These are phyloP conservation scores for Hedychridium roseum DNA, from an alignment of 2,888 invertebrate species.

Conservation along the genomic window DNA sequence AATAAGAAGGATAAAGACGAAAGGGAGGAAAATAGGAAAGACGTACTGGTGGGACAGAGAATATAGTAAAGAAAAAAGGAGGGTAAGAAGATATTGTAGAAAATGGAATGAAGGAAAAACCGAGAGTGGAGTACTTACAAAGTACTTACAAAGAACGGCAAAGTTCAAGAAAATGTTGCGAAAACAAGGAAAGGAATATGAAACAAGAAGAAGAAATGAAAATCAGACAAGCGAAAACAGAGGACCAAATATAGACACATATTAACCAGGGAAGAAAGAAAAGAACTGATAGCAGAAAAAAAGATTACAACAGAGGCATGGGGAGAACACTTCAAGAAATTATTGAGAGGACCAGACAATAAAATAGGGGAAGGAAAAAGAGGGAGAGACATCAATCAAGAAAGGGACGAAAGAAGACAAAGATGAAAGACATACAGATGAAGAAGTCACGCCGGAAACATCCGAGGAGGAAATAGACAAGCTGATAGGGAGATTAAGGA, in stretches of 20 bases:
- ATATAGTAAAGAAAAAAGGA: neutral
- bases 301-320: conserved; percentile 10
- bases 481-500: conserved; percentile 7
- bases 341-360: conserved; percentile 2
- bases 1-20: neutral
- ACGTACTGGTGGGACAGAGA: neutral
- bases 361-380: too few species aligned
- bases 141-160: neutral
- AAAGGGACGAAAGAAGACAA: neutral
- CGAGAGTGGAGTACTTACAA: neutral
- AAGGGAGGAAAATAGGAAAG: neutral
- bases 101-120: conserved; percentile 2
- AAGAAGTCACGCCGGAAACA: too few species aligned
- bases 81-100: neutral
- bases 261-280: conserved; percentile 8
- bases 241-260: conserved; percentile 2
- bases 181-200: conserved; percentile 4
- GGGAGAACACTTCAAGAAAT: conserved; percentile 11
- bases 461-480: neutral
- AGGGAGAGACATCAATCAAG: too few species aligned
- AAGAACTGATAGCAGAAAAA: conserved; percentile 1
- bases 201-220: neutral
- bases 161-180: neutral
- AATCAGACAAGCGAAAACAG: neutral
- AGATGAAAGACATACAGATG: neutral